Evolutionary conservation across 2,113 vertebrate genomes (phyloP), one percentile per base, ranked within the genome.

Genomic region (Callithrix jacchus): DNA sequence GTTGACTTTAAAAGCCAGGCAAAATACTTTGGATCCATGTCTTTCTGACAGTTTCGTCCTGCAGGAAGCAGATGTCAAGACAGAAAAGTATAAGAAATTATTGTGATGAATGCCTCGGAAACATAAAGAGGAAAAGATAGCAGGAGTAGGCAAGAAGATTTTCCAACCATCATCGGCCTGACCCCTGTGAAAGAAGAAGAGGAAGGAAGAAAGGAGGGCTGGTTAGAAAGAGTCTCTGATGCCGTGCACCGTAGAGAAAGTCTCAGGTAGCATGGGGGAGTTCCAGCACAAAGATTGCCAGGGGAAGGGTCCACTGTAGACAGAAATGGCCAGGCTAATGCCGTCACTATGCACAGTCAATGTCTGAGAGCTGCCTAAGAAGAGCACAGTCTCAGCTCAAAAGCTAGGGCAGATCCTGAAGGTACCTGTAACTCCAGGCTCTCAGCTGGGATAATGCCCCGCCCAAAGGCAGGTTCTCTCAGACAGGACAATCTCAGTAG

Each of bases 301-400:
- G 3, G 11, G 23, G 9, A 47, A 11, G 25, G 5, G 12, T 3
- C 0, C 4, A 8, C 68, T 25, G 79, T 20, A 16, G 5, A 17
- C 10, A 52, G 18, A 71, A n/a, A 30, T 56, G 32, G 20, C 17
- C 40, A 70, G 6, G 30, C 3, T 3, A 5, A 30, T 5, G 30
- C 7, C 32, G 9, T 21, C 5, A 2, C 8, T 21, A 2, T 5
- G 37, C 0, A 0, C 13, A 17, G 0, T 52, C 45, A 32, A 0
- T 30, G 27, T 25, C 12, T 4, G 14, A 21, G 18, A 18, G 37
- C 3, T 2, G 8, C 32, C 17, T 5, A 7, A 54, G 40, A 54
- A 81, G 27, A 71, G 5, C 10, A 37, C 1, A 5, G 9, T 54
- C n/a, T 54, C 7, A 8, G 13, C 58, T 8, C 25, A 11, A 16